These are phyloP conservation scores for Triops cancriformis DNA, from an alignment of 1,140 invertebrate species.

Conservation along the genomic window DNA sequence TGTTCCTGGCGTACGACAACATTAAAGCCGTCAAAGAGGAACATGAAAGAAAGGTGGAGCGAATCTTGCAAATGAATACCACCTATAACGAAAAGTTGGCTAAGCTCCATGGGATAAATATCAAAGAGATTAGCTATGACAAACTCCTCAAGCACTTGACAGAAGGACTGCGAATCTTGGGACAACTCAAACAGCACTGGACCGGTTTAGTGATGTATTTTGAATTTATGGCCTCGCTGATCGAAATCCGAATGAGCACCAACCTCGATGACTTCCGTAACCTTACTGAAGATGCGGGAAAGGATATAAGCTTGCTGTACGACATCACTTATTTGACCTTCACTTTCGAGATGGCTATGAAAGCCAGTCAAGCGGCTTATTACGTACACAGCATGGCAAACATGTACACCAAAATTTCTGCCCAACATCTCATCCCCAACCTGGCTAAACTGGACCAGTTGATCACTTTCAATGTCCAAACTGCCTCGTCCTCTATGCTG, in stretches of 20 bases:
- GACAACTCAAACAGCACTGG: slow-evolving; percentile 18
- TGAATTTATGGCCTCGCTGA: background rate
- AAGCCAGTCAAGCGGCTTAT: slow-evolving; percentile 22
- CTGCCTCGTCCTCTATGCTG: background rate
- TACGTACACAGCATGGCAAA: slow-evolving; percentile 21
- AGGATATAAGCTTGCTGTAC: background rate
- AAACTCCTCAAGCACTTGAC: slow-evolving; percentile 15
- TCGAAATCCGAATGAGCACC: background rate
- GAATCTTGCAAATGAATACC: background rate
- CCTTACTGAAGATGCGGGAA: too few species aligned
- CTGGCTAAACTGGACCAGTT: slow-evolving; percentile 10
- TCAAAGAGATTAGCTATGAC: slow-evolving; percentile 19
- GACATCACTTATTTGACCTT: background rate
- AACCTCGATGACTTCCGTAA: slow-evolving; percentile 5
- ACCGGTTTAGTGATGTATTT: slow-evolving; percentile 20
- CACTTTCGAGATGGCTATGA: slow-evolving; percentile 4
- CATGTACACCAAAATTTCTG: slow-evolving; percentile 14
- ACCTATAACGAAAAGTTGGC: too few species aligned
- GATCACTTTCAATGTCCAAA: slow-evolving; percentile 16
- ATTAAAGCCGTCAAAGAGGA: background rate
- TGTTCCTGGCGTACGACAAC: too few species aligned
- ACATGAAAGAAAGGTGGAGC: background rate
- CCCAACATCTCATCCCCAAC: slow-evolving; percentile 14
- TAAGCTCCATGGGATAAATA: slow-evolving; percentile 17
- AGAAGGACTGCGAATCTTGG: slow-evolving; percentile 11